Percentiles rank a stretch among this genome's conserved stretches.
These are phyloP conservation scores for Phrynocephalus forsythii DNA, from an alignment of 2,797 vertebrate species.

Conservation along the genomic window DNA sequence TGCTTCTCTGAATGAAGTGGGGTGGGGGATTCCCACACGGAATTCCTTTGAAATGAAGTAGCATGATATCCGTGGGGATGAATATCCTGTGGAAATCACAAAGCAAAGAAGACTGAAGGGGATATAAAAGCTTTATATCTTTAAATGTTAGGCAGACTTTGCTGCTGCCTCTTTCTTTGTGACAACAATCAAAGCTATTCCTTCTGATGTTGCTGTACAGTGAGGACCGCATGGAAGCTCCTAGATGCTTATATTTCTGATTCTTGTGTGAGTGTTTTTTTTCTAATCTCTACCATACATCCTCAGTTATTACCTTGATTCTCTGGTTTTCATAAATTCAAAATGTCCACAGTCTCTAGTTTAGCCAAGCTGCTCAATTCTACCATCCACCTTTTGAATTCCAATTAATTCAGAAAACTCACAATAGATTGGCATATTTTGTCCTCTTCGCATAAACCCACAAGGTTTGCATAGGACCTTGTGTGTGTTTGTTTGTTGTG, in stretches of 20 bases:
- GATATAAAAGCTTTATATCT: constrained; percentile 76
- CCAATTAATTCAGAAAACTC: not conserved
- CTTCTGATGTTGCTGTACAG: constrained; percentile 70
- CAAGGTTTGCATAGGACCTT: not conserved
- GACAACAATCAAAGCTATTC: constrained; percentile 71
- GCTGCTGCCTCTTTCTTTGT: constrained; percentile 65
- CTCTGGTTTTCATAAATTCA: constrained; percentile 6
- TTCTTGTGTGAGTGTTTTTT: constrained; percentile 60
- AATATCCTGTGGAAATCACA: constrained; percentile 80
- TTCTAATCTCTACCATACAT: constrained; percentile 61
- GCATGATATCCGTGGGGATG: constrained; percentile 79
- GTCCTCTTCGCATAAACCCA: not conserved
- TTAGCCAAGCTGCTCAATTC: not conserved
- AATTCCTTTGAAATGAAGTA: constrained; percentile 82
- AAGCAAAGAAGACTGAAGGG: constrained; percentile 75
- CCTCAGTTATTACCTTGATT: constrained; percentile 70
- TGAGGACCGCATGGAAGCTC: constrained; percentile 59
- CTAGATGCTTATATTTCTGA: constrained; percentile 64
- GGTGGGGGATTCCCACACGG: constrained; percentile 65
- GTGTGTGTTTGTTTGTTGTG: too few species aligned
- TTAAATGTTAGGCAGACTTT: constrained; percentile 72
- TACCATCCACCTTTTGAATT: not conserved
- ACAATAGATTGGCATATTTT: not conserved
- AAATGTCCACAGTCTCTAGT: not conserved
- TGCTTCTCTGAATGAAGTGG: constrained; percentile 78